These are phyloP conservation scores for Drosophila kuntzei DNA, from an alignment of 2,888 invertebrate genomes.

Conservation along the genomic window DNA sequence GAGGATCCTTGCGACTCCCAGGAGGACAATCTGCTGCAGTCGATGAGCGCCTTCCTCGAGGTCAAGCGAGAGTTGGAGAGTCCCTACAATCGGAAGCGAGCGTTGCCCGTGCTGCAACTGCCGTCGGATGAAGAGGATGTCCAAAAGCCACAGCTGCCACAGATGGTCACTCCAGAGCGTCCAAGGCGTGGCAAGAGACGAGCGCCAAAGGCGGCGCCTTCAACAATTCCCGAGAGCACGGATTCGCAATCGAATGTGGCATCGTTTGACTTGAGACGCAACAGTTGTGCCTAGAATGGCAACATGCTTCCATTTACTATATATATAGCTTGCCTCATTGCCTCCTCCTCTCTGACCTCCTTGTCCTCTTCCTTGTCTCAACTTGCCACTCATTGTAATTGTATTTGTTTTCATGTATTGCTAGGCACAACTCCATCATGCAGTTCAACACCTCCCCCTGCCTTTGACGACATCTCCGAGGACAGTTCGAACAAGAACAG, in stretches of 20 bases:
- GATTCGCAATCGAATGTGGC: constrained; percentile 45
- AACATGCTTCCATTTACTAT: constrained; percentile 25
- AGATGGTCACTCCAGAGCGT: constrained; percentile 20
- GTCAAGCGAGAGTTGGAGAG: constrained; percentile 83
- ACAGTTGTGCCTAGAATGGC: constrained; percentile 49
- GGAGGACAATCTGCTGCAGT: constrained; percentile 83
- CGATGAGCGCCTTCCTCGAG: constrained; percentile 83
- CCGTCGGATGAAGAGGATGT: not conserved
- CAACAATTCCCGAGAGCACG: constrained; percentile 72
- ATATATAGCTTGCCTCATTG: constrained; percentile 31
- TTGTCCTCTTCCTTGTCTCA: not conserved
- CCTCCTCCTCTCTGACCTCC: not conserved
- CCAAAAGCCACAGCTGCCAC: not conserved
- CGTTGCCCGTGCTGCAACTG: constrained; percentile 49
- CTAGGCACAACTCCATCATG: constrained; percentile 89
- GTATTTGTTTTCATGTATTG: constrained; percentile 79
- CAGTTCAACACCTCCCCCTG: constrained; percentile 96
- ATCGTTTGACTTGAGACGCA: constrained; percentile 46
- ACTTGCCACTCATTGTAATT: constrained; percentile 52
- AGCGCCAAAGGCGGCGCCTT: constrained; percentile 67
- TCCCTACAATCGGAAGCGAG: constrained; percentile 40
- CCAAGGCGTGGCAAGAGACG: constrained; percentile 56
- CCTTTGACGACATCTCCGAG: constrained; percentile 92
- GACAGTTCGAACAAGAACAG: constrained; percentile 85
- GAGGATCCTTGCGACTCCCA: constrained; percentile 72